A percentile compares a stretch with the other conserved stretches of the same genome.
Evolutionary conservation across 2,888 invertebrate genomes (phyloP).

Genomic region (Lasioglossum morio): DNA sequence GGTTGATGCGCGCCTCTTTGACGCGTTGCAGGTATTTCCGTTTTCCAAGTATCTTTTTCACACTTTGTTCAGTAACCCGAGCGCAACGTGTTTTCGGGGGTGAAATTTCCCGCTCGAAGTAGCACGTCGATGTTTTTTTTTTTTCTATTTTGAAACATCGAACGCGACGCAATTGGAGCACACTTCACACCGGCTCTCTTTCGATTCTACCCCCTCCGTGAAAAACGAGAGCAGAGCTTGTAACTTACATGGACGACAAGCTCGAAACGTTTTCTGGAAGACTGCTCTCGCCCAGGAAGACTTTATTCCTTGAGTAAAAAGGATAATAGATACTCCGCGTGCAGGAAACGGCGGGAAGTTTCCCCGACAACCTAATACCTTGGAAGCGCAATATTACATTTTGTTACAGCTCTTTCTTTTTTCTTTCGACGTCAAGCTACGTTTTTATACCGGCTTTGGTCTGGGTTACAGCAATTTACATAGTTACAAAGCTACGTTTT

Average conservation of each 20-base stretch:
- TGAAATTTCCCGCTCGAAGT: not conserved
- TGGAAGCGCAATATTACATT: slow-evolving; percentile 1
- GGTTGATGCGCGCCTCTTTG: not conserved
- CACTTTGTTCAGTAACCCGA: not conserved
- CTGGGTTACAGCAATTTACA: not conserved
- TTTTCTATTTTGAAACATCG: not conserved
- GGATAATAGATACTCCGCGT: slow-evolving; percentile 5
- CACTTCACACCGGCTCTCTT: not conserved
- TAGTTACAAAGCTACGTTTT: too few relatives aligned
- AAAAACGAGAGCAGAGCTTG: not conserved
- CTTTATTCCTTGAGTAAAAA: not conserved
- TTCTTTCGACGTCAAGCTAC: not conserved
- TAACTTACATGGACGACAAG: not conserved
- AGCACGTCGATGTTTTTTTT: not conserved
- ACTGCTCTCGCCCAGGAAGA: not conserved
- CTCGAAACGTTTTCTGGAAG: not conserved
- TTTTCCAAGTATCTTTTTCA: not conserved
- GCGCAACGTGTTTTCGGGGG: not conserved
- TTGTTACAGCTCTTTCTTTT: not conserved
- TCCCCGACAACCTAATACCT: slow-evolving; percentile 4
- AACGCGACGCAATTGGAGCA: not conserved
- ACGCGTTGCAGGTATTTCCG: not conserved
- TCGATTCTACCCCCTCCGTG: not conserved
- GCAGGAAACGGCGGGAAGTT: not conserved
- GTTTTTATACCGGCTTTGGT: not conserved